Evolutionary conservation across 2,113 vertebrate species (phyloP), one percentile per base, ranked within the genome.

Genomic region (Sarotherodon lohbergeri): DNA sequence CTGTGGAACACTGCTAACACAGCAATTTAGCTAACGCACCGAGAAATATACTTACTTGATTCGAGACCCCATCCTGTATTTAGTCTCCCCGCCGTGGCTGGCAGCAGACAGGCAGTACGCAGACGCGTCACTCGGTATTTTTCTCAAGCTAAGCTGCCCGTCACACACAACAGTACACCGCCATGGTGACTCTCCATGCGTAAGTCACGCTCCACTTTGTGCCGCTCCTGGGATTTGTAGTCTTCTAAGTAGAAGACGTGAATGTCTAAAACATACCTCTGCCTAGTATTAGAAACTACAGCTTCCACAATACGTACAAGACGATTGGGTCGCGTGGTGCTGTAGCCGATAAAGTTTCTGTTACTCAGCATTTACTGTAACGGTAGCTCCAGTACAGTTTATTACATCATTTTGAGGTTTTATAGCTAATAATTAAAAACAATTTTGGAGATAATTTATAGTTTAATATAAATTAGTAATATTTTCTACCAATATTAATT

Each of bases 31-130:
- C 27, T 13, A 50, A 48, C 54, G 9, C 14, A 50, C 8, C 19
- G 27, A n/a, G 6, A 11, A 34, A 61, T 17, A 14, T 63, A 73
- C 96, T 96, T 96, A 97, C 96, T 94, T 97, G 88, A 97, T 95
- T 68, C 96, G 92, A 92, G 96, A 97, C 83, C 96, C 96, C 96
- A 97, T 97, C 89, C 56, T 94, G 80, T 79, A 29, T 36, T 17
- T 24, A 50, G 76, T 89, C 80, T 48, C 46, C 56, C 85, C 85
- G 80, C 86, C 83, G 80, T 63, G 19, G 82, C 76, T 61, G 56
- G 52, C 78, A 68, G 83, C 52, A 48, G 50, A 56, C 22, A n/a
- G 12, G 2, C 79, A 84, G 85, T 87, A 81, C 86, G 85, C 93
- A 82, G 92, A 89, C 85, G 84, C 92, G 89, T 88, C 87, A 56